These are phyloP conservation scores for Stichopus chloronotus DNA, from an alignment of 35 echinoderm and acorn worm genomes.

Conservation along the genomic window DNA sequence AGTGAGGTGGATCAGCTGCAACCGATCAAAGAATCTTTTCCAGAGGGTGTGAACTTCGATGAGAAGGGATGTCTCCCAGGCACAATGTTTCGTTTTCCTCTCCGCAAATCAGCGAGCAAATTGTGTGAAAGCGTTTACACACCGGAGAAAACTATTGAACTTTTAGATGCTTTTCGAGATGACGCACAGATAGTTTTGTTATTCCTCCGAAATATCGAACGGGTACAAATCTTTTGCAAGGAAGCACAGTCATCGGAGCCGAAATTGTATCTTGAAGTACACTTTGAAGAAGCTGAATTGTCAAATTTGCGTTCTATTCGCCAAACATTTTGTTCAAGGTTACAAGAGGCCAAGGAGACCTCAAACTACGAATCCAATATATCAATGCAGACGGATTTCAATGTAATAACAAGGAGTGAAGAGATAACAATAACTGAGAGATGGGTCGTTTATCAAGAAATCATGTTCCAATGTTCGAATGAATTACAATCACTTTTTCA, in stretches of 20 bases:
- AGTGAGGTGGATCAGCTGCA: not conserved
- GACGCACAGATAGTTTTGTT: conserved; percentile 37
- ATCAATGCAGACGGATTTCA: not conserved
- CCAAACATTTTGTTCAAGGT: not conserved
- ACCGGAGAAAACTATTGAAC: not conserved
- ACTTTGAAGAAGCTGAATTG: not conserved
- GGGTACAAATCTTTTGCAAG: not conserved
- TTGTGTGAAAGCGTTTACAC: conserved; percentile 37
- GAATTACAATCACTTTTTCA: conserved; percentile 7
- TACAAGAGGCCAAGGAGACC: not conserved
- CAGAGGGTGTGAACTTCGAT: not conserved
- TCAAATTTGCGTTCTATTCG: not conserved
- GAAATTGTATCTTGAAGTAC: not conserved
- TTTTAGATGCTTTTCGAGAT: conserved; percentile 21
- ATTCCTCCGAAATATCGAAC: conserved; percentile 41
- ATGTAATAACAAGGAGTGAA: not conserved
- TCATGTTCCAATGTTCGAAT: not conserved
- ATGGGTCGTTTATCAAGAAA: conserved; percentile 29
- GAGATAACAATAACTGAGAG: not conserved
- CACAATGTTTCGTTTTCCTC: conserved; percentile 49
- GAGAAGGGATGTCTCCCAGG: not conserved
- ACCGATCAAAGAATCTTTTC: not conserved
- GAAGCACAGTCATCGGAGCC: not conserved
- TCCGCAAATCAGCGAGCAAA: conserved; percentile 15
- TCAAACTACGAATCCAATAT: not conserved